Evolutionary conservation across 1,140 invertebrate genomes (phyloP).

Genomic region (Drosophila melanogaster): Release_6_plus_ISO1_MT NT_033777.3:4423001-4423500

Average conservation of each 20-base stretch:
- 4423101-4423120: slow-evolving; percentile 27
- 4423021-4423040: slow-evolving; percentile 10
- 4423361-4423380: slow-evolving; percentile 9
- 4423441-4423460: slow-evolving; percentile 36
- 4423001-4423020: slow-evolving; percentile 6
- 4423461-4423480: slow-evolving; percentile 63
- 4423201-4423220: slow-evolving; percentile 36
- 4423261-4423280: slow-evolving; percentile 36
- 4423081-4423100: slow-evolving; percentile 29
- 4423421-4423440: slow-evolving; percentile 43
- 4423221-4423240: slow-evolving; percentile 23
- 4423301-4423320: slow-evolving; percentile 70
- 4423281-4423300: slow-evolving; percentile 62
- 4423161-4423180: slow-evolving; percentile 71
- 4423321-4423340: slow-evolving; percentile 58
- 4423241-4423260: slow-evolving; percentile 22
- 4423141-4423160: slow-evolving; percentile 74
- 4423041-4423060: slow-evolving; percentile 34
- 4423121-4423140: slow-evolving; percentile 64
- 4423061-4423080: slow-evolving; percentile 31
- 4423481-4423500: slow-evolving; percentile 5
- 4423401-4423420: slow-evolving; percentile 49
- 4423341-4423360: slow-evolving; percentile 50
- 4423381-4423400: slow-evolving; percentile 21
- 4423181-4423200: slow-evolving; percentile 74